Evolutionary conservation across 2,113 vertebrate species (phyloP).

Genomic region (Mobula hypostoma): DNA sequence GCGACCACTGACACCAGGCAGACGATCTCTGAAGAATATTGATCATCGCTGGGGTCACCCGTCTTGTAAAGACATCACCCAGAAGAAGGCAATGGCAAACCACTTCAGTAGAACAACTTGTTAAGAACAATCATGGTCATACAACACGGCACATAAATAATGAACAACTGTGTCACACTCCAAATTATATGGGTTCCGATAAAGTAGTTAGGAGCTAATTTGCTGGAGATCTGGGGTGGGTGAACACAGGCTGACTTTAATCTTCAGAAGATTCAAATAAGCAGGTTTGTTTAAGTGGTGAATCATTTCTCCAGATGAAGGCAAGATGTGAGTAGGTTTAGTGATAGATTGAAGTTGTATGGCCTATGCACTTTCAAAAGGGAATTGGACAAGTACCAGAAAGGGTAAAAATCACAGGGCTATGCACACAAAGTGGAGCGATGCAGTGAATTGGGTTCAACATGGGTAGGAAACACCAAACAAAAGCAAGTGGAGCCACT

Average conservation of each 20-base stretch:
- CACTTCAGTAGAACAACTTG: too few species aligned
- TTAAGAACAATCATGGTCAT: too few species aligned
- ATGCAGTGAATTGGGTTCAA: too few species aligned
- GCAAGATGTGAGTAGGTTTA: background rate
- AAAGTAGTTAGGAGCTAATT: background rate
- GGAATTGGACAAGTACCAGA: background rate
- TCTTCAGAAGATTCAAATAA: background rate
- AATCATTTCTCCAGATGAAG: background rate
- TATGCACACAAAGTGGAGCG: background rate
- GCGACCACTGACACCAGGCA: too few species aligned
- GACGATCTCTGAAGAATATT: too few species aligned
- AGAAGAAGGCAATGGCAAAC: too few species aligned
- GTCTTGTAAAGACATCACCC: too few species aligned
- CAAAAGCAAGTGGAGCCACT: too few species aligned
- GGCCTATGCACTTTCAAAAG: background rate
- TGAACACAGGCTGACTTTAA: background rate
- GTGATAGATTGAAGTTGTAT: too few species aligned
- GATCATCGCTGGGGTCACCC: too few species aligned
- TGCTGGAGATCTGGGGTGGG: background rate
- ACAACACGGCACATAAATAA: too few species aligned
- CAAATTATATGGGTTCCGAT: background rate
- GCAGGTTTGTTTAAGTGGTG: background rate
- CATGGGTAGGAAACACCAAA: too few species aligned
- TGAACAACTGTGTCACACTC: background rate
- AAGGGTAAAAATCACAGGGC: background rate